Evolutionary conservation across 2,888 invertebrate genomes (phyloP), one percentile per base, ranked within the genome.

Genomic region (Andrena hattorfiana): DNA sequence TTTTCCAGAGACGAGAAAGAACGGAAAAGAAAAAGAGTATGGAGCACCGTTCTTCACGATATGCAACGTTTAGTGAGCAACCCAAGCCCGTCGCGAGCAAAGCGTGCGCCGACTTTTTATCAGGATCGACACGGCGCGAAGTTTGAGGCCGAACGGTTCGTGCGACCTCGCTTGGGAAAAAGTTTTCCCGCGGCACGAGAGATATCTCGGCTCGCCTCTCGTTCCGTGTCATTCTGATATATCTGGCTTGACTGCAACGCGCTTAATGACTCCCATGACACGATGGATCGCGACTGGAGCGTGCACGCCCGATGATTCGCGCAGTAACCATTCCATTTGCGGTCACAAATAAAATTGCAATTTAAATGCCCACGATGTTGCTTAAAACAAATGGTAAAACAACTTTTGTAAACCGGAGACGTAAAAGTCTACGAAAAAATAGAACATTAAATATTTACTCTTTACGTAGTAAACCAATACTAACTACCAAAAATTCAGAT

Each of bases 121-220:
- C 79, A 42, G 70, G 69, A 77, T 77, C 77, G 77, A 60, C 77
- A 70, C 70, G 70, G 60, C 60, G 77, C 64, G 59, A 77, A 80
- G 70, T 77, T 79, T 80, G 78, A 80, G 79, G 79, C 77, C 79
- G 66, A 80, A 80, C n/a, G 79, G 59, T 77, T 77, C 78, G 79
- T 77, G 79, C 59, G 78, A 77, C 70, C 79, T 77, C 79, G 66
- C 66, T 56, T 59, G 13, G 42, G 35, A 42, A 54, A 75, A 76
- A 28, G 30, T 77, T 70, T 77, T 28, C 62, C 56, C 42, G 35
- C 32, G 30, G 16, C 79, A 70, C 69, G 79, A 23, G 23, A 77
- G 77, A 80, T 70, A 66, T 68, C 63, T 26, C 68, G 73, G 20
- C 51, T 48, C n/a, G 54, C 48, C 20, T 59, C 26, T 59, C 56